phyloP scores from a whole-genome alignment of 2,113 vertebrate species.

The Camelus dromedarius region DNA sequence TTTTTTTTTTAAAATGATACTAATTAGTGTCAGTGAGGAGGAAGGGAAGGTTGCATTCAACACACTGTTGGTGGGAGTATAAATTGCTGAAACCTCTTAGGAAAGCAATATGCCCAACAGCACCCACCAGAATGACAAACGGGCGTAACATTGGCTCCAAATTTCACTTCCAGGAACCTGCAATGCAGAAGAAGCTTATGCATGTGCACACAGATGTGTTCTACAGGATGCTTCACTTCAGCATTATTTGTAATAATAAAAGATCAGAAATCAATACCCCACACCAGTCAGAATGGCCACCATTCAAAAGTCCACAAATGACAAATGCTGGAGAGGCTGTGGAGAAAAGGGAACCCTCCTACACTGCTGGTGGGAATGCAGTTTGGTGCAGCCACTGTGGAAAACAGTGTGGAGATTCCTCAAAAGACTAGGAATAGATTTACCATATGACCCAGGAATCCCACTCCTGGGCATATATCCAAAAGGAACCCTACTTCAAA shows the following conservation, averaged over 20 bases:
- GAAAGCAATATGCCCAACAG: conserved; percentile 24
- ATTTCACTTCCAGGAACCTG: conserved; percentile 29
- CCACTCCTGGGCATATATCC: too few species aligned
- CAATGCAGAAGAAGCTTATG: neutral
- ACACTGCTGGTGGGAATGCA: too few species aligned
- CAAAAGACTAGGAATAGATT: too few species aligned
- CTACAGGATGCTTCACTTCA: neutral
- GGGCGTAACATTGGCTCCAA: neutral
- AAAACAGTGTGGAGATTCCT: too few species aligned
- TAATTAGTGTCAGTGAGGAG: neutral
- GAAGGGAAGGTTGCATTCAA: neutral
- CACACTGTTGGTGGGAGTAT: neutral
- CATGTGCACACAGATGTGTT: neutral
- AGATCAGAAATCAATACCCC: neutral
- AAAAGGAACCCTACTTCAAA: too few species aligned
- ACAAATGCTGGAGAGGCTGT: too few species aligned
- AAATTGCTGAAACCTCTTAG: conserved; percentile 48
- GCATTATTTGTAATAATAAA: neutral
- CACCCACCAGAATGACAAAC: conserved; percentile 45
- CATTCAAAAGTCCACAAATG: too few species aligned
- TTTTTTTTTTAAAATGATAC: neutral
- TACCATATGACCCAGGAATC: too few species aligned
- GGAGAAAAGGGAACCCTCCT: too few species aligned
- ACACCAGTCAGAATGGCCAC: too few species aligned
- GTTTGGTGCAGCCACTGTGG: too few species aligned